These are phyloP conservation scores for Hemistola chrysoprasaria DNA, from an alignment of 2,888 invertebrate genomes.

Conservation along the genomic window DNA sequence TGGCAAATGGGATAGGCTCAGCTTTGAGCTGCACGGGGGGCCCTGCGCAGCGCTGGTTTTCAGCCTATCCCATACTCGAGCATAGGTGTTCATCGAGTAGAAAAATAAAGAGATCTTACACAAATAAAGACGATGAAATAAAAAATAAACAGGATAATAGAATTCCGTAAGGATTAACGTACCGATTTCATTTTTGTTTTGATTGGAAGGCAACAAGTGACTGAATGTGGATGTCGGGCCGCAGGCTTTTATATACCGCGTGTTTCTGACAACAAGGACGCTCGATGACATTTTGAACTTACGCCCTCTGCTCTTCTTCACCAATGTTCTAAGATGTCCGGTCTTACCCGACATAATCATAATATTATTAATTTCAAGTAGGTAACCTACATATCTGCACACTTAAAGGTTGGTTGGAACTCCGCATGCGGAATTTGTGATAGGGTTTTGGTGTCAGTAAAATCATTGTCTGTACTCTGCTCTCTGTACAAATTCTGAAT, in stretches of 20 bases:
- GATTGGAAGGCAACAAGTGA: slow-evolving; percentile 57
- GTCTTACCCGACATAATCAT: slow-evolving; percentile 30
- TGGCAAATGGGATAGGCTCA: no score
- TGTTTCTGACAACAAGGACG: slow-evolving; percentile 62
- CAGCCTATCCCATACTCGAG: no score
- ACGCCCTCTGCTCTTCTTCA: slow-evolving; percentile 50
- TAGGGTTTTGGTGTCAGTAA: neutral
- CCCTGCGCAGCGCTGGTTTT: no score
- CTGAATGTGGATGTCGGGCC: slow-evolving; percentile 53
- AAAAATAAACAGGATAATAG: no score
- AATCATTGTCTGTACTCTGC: no score
- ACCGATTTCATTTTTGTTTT: slow-evolving; percentile 75
- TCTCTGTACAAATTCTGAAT: no score
- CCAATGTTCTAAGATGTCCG: slow-evolving; percentile 57
- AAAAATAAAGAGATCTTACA: no score
- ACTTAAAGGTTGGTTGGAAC: slow-evolving; percentile 5
- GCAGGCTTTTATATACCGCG: slow-evolving; percentile 56
- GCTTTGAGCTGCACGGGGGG: no score
- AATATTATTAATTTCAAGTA: neutral
- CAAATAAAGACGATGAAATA: no score
- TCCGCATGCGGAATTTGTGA: slow-evolving; percentile 1
- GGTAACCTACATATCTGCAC: slow-evolving; percentile 13
- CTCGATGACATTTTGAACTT: slow-evolving; percentile 76
- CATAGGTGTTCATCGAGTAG: no score
- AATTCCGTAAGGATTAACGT: slow-evolving; percentile 45